Percentiles rank a stretch among this genome's conserved stretches.
phyloP scores from a whole-genome alignment of 1,140 invertebrate species.

The Spodoptera frugiperda region DNA sequence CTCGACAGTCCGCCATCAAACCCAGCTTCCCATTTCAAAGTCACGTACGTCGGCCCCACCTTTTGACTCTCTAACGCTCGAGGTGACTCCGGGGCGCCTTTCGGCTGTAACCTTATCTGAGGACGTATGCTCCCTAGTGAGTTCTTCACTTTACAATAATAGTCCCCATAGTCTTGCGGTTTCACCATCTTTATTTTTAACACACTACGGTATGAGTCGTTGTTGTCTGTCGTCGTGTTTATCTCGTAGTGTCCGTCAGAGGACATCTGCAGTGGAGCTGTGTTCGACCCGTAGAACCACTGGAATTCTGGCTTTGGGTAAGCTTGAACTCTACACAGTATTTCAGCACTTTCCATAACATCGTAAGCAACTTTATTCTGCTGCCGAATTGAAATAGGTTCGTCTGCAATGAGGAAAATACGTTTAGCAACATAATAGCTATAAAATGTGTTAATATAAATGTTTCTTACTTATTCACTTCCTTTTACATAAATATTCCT shows the following conservation, averaged over 20 bases:
- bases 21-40: constrained; percentile 93
- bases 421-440: not conserved
- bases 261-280: constrained; percentile 90
- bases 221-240: constrained; percentile 91
- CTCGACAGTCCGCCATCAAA: constrained; percentile 95
- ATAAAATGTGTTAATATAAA: not conserved
- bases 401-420: constrained; percentile 87
- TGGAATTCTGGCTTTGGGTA: constrained; percentile 97
- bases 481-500: not conserved
- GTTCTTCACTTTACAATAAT: constrained; percentile 94
- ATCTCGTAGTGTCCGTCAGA: constrained; percentile 95
- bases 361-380: constrained; percentile 96
- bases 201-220: constrained; percentile 94
- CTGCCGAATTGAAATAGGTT: constrained; percentile 93
- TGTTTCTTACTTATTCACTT: constrained; percentile 4
- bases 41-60: constrained; percentile 91
- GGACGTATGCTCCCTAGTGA: constrained; percentile 91
- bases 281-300: constrained; percentile 93
- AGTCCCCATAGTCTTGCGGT: constrained; percentile 95
- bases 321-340: constrained; percentile 95
- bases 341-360: constrained; percentile 92
- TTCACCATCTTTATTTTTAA: constrained; percentile 92
- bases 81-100: constrained; percentile 94
- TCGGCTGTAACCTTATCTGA: constrained; percentile 92
- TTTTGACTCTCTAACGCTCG: constrained; percentile 89